Conservation (phyloP, 1,140 invertebrate species). For the Pseudomyrmex concolor region DNA sequence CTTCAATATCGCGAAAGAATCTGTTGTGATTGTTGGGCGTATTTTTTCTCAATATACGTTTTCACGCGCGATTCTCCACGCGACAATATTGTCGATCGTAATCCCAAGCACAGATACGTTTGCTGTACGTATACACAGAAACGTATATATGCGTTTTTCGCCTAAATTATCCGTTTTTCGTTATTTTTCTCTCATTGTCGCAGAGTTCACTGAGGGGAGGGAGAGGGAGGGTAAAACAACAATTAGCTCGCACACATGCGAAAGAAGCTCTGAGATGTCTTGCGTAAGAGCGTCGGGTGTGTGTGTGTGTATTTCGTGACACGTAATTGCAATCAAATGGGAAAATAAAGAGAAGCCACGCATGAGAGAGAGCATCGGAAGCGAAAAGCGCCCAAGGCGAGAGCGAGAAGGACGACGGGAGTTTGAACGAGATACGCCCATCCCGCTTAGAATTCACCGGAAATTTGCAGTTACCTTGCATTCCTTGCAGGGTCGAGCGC, state of each 20-base stretch:
- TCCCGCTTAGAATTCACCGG: constrained; percentile 77
- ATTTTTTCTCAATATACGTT: no score
- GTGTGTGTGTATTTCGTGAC: not conserved
- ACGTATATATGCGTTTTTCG: no score
- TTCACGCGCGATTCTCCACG: no score
- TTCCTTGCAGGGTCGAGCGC: constrained; percentile 79
- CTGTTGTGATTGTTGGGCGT: no score
- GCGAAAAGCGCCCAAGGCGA: constrained; percentile 55
- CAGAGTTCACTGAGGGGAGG: not conserved
- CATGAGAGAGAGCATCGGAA: constrained; percentile 43
- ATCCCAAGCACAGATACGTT: no score
- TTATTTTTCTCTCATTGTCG: no score
- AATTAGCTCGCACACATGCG: constrained; percentile 57
- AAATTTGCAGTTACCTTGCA: constrained; percentile 83
- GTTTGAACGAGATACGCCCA: constrained; percentile 71
- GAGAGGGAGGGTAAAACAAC: not conserved
- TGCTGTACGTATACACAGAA: no score
- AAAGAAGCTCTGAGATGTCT: constrained; percentile 17
- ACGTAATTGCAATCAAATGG: constrained; percentile 41
- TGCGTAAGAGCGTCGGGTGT: constrained; percentile 5
- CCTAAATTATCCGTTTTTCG: no score
- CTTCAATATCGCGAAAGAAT: no score
- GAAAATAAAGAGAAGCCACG: constrained; percentile 38
- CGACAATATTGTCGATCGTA: no score
- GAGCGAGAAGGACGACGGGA: constrained; percentile 64